phyloP scores from a whole-genome alignment of 2,797 vertebrate species.

The Crossoptilon crossoptilon region DNA sequence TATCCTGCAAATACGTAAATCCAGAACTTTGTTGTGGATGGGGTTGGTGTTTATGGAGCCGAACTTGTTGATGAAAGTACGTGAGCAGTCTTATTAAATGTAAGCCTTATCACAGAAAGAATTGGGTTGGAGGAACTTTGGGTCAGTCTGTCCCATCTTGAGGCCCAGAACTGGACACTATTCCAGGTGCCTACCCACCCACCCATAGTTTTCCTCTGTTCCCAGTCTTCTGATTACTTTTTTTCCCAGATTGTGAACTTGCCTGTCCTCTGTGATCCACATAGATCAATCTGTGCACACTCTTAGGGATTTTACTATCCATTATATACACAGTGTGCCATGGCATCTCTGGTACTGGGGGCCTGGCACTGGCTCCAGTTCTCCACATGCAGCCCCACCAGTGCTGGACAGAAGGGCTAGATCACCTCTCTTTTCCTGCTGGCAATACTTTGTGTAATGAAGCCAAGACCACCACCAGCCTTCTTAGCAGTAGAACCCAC shows the following conservation, averaged over 20 bases:
- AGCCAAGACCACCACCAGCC: background rate
- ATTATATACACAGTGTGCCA: fast-evolving
- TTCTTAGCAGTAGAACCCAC: background rate
- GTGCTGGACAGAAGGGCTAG: background rate
- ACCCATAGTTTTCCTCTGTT: background rate
- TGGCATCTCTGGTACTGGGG: no score
- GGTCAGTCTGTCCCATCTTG: background rate
- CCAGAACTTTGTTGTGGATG: background rate
- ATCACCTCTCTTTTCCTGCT: background rate
- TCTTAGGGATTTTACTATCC: background rate
- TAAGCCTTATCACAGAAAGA: background rate
- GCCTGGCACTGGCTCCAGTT: background rate
- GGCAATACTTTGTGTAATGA: background rate
- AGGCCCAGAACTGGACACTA: no score
- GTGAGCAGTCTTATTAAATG: fast-evolving
- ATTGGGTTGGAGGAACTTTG: background rate
- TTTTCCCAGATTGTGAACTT: background rate
- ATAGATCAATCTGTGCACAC: background rate
- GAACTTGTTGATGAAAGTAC: background rate
- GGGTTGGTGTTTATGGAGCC: background rate
- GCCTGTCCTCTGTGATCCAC: background rate
- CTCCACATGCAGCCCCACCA: background rate
- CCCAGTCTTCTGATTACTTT: background rate
- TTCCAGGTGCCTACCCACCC: no score
- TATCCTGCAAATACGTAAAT: background rate